Evolutionary conservation across 2,113 vertebrate species (phyloP).

Genomic region (Petrocephalus zakoni): DNA sequence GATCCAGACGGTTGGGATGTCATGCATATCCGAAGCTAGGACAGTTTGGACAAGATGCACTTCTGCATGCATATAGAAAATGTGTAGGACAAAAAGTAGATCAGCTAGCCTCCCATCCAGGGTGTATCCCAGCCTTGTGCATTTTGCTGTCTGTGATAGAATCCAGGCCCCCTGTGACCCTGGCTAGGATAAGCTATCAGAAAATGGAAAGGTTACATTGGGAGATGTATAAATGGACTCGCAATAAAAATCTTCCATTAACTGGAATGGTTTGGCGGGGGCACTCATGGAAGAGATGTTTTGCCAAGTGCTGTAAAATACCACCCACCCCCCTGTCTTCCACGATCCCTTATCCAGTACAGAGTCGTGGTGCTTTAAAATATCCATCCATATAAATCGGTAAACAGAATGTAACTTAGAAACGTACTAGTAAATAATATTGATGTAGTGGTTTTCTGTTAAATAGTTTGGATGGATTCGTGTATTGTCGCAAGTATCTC

Average conservation of each 20-base stretch:
- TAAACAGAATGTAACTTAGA: neutral
- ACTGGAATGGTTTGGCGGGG: neutral
- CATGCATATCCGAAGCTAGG: neutral
- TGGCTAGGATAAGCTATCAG: neutral
- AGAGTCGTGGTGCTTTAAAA: neutral
- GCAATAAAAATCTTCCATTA: neutral
- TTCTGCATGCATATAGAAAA: neutral
- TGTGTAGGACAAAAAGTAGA: neutral
- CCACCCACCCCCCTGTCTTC: neutral
- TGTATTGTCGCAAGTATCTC: neutral
- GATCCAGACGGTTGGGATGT: neutral
- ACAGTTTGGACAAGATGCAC: neutral
- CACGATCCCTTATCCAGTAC: neutral
- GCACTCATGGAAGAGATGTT: neutral
- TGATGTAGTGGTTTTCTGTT: neutral
- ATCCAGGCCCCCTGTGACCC: neutral
- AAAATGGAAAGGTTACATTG: neutral
- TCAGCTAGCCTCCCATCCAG: neutral
- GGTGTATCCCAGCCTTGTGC: neutral
- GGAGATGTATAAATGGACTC: neutral
- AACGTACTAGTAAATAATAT: neutral
- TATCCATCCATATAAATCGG: neutral
- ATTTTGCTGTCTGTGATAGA: neutral
- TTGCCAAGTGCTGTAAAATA: neutral
- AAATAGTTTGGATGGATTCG: neutral